A percentile compares a stretch with the other conserved stretches of the same genome.
phyloP scores from a whole-genome alignment of 2,113 vertebrate genomes.

The Poecile atricapillus region DNA sequence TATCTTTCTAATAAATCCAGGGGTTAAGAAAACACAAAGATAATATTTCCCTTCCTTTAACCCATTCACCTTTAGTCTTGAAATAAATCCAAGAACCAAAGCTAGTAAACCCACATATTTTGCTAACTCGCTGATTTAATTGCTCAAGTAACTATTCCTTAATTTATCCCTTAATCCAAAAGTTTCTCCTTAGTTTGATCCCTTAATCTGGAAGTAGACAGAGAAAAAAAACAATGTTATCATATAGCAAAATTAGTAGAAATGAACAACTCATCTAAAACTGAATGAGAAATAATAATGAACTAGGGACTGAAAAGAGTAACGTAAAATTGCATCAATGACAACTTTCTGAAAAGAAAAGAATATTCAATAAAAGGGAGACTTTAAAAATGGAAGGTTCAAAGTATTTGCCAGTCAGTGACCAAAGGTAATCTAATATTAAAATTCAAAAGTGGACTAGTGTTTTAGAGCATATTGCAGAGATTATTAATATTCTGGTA shows the following conservation, averaged over 20 bases:
- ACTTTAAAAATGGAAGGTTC: neutral
- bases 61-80: neutral
- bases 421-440: neutral
- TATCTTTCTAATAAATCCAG: slow-evolving; percentile 40
- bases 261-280: neutral
- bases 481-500: neutral
- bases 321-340: neutral
- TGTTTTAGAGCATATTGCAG: neutral
- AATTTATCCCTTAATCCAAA: slow-evolving; percentile 4
- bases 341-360: neutral
- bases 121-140: neutral
- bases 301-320: neutral
- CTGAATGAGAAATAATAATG: neutral
- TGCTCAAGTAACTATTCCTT: neutral
- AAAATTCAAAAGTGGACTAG: neutral
- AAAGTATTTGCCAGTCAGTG: neutral
- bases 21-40: slow-evolving; percentile 48
- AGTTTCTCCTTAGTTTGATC: neutral
- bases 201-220: neutral
- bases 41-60: slow-evolving; percentile 33
- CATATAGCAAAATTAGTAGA: neutral
- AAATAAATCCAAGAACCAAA: neutral
- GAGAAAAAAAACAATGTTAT: neutral
- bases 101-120: neutral
- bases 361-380: neutral